Base-by-base conservation (phyloP, 2,888 invertebrate species). In the Chesias legatella region DNA sequence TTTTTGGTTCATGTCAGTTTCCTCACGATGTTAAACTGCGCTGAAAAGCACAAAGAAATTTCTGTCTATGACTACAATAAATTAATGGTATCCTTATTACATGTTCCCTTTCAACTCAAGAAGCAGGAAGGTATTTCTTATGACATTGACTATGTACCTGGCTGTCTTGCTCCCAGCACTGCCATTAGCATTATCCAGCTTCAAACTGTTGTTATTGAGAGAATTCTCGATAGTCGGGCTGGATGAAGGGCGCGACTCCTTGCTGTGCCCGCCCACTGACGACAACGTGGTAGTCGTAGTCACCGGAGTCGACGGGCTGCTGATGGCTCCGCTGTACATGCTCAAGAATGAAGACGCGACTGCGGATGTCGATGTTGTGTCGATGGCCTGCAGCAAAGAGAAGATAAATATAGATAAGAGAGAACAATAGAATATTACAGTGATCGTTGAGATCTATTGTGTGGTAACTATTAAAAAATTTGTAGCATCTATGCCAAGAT, bases 331-430 rank as follows among this genome's bases (percentile, higher is more conserved):
- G 62, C 89, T 79, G 80, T 89, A 79, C 58, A 89, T 62, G 67
- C 69, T 90, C 68, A 79, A 79, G 79, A 79, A 90, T 54, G 80
- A 90, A 48, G 79, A 90, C 40, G 85, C 84, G 0, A 79, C 82
- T 0, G 79, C 77, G n/a, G 91, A 90, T 0, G 89, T 79, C 0
- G 91, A 90, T 34, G 91, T 91, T 3, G 90, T 90, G 67, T 91
- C 91, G 32, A 90, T 90, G 0, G 90, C 82, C 91, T 91, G 73
- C 7, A 43, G 27, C 31, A 31, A 39, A 22, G 17, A 21, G 28
- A 21, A 38, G 1, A n/a, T 7, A 10, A 28, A 5, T 31, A 8
- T 25, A 1, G 28, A 20, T 30, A 26, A n/a, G 8, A 2, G 13
- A 2, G 25, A 20, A 7, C 17, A 7, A 10, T 11, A 10, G 5